Base-by-base conservation (phyloP, 2,797 vertebrate genomes). In the Acrocephalus scirpaceus region DNA sequence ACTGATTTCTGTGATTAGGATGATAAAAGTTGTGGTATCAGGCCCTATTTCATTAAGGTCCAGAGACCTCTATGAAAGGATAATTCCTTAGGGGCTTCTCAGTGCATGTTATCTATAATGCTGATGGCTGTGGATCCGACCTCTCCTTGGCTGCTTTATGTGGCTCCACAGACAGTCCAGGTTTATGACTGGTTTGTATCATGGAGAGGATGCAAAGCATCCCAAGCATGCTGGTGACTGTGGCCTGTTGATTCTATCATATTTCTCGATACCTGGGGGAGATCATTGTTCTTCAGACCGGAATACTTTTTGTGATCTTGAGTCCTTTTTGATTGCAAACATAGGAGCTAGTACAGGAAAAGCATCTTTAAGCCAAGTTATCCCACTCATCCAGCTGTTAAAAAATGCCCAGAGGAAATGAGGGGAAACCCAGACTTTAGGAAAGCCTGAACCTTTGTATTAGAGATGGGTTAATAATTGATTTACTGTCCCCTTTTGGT, bases 341-440 rank as follows among this genome's bases (percentile, higher is more conserved):
- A 30, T 93, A 85, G 91, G 58, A 95, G n/a, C 51, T 93, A 77
- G 91, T 51, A 93, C 92, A 96, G 96, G 95, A 95, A 96, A 94
- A 91, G 42, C 42, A 82, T 93, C 60, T 86, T 96, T 82, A 88
- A 65, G 93, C 94, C 95, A 97, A 95, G 91, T 94, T 96, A 91
- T 94, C 90, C 88, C 67, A 88, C 77, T 90, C 96, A 94, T 61
- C 90, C 94, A 96, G 92, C 94, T 97, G 94, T 71, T 85, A 44
- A 95, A 97, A 96, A 95, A 85, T 87, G 86, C 88, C 93, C 88
- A 48, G 83, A 93, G 95, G 90, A 96, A 95, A 92, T 83, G 42
- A 93, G 77, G 95, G 86, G 90, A 96, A 95, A 91, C 71, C 88
- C 86, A 91, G 80, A 74, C 60, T 88, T 93, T 64, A 85, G 74